These are phyloP conservation scores for Melanotus villosus DNA, from an alignment of 2,888 invertebrate species.

Conservation along the genomic window DNA sequence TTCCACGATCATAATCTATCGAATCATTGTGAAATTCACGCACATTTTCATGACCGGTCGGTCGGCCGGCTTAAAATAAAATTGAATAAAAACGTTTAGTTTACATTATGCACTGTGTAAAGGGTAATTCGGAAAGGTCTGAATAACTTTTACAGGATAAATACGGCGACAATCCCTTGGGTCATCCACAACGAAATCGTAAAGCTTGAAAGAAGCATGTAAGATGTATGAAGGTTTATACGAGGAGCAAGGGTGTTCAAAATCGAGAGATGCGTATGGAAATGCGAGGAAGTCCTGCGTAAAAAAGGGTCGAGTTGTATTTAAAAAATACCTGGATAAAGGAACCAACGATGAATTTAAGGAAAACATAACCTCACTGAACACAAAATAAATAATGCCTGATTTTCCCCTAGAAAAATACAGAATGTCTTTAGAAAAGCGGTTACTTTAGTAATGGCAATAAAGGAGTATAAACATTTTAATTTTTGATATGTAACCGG, in stretches of 20 bases:
- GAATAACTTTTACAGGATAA: slow-evolving; percentile 8
- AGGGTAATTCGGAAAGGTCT: slow-evolving; percentile 9
- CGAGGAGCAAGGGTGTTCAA: neutral
- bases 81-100: neutral
- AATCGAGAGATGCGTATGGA: slow-evolving; percentile 9
- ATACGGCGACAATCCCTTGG: slow-evolving; percentile 16
- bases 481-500: too few species aligned
- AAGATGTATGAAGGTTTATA: slow-evolving; percentile 21
- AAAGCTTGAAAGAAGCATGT: slow-evolving; percentile 19
- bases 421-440: too few species aligned
- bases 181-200: slow-evolving; percentile 12
- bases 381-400: too few species aligned
- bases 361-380: too few species aligned
- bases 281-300: neutral
- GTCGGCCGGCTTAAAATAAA: neutral
- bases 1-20: neutral
- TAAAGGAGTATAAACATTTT: too few species aligned
- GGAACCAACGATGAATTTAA: too few species aligned
- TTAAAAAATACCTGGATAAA: too few species aligned
- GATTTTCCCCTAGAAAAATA: too few species aligned
- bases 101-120: slow-evolving; percentile 1
- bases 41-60: slow-evolving; percentile 5
- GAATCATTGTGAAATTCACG: neutral
- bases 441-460: too few species aligned
- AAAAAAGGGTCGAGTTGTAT: neutral